A percentile compares a stretch with the other conserved stretches of the same genome.
Evolutionary conservation across 2,113 vertebrate genomes (phyloP).

Genomic region (Sinocyclocheilus anophthalmus): DNA sequence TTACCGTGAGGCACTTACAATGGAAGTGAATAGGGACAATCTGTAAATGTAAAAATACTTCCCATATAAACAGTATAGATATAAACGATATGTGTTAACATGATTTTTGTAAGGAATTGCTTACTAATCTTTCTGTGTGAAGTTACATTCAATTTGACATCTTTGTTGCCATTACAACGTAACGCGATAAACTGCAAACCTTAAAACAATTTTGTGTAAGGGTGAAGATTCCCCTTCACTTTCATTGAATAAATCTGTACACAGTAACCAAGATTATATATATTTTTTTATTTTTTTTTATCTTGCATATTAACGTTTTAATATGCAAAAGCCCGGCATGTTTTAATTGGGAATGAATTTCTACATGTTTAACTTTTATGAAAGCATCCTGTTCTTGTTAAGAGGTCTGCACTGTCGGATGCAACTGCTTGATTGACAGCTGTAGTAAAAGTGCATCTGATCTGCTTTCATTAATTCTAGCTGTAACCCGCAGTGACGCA

Average conservation of each 20-base stretch:
- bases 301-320: not conserved
- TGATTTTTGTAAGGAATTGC: not conserved
- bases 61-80: not conserved
- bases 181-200: not conserved
- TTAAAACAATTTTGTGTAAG: not conserved
- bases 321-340: not conserved
- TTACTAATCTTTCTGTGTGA: not conserved
- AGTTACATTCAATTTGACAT: not conserved
- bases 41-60: too few relatives aligned
- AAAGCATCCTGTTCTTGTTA: conserved; percentile 37
- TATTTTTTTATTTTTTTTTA: not conserved
- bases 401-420: conserved; percentile 42
- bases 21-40: not conserved
- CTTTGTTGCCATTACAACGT: not conserved
- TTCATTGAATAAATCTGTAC: too few relatives aligned
- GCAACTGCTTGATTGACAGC: conserved; percentile 59
- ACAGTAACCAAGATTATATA: too few relatives aligned
- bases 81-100: not conserved
- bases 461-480: conserved; percentile 43
- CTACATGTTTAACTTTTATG: not conserved
- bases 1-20: not conserved
- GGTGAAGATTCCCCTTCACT: too few relatives aligned
- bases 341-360: not conserved
- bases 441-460: conserved; percentile 62
- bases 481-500: conserved; percentile 66